These are phyloP conservation scores for Intoshia linei DNA, from an alignment of 1,140 invertebrate genomes.

Conservation along the genomic window DNA sequence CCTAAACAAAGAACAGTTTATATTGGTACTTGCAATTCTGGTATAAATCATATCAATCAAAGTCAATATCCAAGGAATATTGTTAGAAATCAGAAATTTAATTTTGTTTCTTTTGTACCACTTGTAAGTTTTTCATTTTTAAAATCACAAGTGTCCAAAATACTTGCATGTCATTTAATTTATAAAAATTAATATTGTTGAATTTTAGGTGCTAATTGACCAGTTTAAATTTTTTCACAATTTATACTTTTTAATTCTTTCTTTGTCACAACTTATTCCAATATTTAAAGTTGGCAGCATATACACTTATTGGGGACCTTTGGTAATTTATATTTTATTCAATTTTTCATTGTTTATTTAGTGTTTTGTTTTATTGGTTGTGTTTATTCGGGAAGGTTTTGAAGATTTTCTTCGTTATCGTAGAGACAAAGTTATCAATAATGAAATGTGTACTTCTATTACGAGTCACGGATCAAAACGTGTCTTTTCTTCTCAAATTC, in stretches of 20 bases:
- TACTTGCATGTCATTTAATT: not conserved
- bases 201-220: conserved; percentile 49
- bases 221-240: conserved; percentile 98
- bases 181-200: conserved; percentile 1
- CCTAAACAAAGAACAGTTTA: no score
- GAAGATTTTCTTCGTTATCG: conserved; percentile 67
- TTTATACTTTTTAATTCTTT: conserved; percentile 88
- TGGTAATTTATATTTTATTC: conserved; percentile 29
- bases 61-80: conserved; percentile 58
- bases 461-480: conserved; percentile 21
- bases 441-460: conserved; percentile 35
- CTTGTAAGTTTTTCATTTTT: conserved; percentile 30
- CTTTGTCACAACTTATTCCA: conserved; percentile 76
- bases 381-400: conserved; percentile 65
- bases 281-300: conserved; percentile 74
- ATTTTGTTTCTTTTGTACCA: conserved; percentile 77
- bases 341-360: conserved; percentile 23
- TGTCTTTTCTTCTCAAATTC: conserved; percentile 22
- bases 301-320: conserved; percentile 91
- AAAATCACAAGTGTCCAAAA: not conserved
- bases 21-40: no score
- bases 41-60: no score
- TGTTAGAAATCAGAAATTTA: conserved; percentile 95
- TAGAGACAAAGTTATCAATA: conserved; percentile 71
- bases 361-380: conserved; percentile 75